Percentiles rank a stretch among this genome's conserved stretches.
Conservation (phyloP, 92 coral and sea anemone species). For the Paramuricea clavata region DNA sequence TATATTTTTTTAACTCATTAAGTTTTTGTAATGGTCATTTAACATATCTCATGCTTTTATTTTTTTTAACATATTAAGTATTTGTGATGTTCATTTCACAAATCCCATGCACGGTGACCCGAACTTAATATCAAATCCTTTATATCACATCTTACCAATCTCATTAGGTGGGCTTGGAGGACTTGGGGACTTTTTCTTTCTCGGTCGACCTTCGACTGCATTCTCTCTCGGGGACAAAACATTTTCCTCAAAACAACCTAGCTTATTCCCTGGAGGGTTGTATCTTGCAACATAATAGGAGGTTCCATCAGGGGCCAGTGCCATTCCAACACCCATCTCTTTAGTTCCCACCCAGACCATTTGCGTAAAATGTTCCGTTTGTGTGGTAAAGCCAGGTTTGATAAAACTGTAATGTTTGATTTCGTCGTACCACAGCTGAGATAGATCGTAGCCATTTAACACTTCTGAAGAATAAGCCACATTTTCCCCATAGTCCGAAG, state of each 20-base stretch:
- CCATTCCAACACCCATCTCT: conserved; percentile 96
- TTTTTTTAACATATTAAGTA: no score
- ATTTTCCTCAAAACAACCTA: conserved; percentile 90
- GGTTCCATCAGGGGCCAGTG: conserved; percentile 90
- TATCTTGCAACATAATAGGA: conserved; percentile 91
- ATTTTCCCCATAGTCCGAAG: conserved; percentile 89
- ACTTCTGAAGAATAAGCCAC: conserved; percentile 90
- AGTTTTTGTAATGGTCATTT: no score
- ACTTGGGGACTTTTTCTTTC: conserved; percentile 37
- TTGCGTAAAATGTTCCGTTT: conserved; percentile 93
- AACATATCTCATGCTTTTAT: no score
- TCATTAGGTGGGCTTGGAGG: conserved; percentile 23
- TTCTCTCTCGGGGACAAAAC: conserved; percentile 69
- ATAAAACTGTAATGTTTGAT: conserved; percentile 86
- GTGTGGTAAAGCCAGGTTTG: conserved; percentile 87
- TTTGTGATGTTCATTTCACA: no score
- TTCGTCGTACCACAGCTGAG: conserved; percentile 98
- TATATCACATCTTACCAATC: conserved; percentile 51
- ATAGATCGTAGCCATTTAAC: conserved; percentile 78
- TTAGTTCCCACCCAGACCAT: conserved; percentile 85
- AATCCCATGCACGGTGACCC: no score
- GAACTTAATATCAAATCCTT: no score
- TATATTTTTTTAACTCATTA: no score
- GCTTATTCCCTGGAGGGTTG: conserved; percentile 94
- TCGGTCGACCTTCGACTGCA: conserved; percentile 46